These are phyloP conservation scores for Tribolium castaneum DNA, from an alignment of 1,140 invertebrate genomes.

Conservation along the genomic window DNA sequence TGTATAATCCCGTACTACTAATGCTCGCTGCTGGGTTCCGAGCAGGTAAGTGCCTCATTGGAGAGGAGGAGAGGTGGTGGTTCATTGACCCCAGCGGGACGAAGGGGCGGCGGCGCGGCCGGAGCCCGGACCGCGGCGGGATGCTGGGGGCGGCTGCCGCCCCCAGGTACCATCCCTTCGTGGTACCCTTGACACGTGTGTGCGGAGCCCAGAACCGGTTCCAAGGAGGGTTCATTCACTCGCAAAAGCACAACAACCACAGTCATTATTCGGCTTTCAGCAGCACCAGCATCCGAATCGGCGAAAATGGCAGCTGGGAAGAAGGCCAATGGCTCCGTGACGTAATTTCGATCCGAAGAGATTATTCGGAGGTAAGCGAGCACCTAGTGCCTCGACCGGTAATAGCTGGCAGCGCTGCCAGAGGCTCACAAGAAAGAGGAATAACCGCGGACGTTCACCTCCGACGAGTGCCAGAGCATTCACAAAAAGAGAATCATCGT, in stretches of 20 bases:
- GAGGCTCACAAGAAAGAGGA: constrained; percentile 54
- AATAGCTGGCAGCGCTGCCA: constrained; percentile 52
- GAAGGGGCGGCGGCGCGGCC: constrained; percentile 25
- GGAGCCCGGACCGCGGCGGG: constrained; percentile 44
- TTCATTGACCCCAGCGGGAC: constrained; percentile 57
- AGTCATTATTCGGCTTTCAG: constrained; percentile 47
- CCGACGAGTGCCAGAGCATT: constrained; percentile 51
- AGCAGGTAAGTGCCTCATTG: constrained; percentile 52
- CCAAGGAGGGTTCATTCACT: constrained; percentile 54
- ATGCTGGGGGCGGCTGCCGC: not conserved
- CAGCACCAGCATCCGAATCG: not conserved
- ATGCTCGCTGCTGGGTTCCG: constrained; percentile 52
- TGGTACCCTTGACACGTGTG: constrained; percentile 48
- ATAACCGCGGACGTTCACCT: constrained; percentile 61
- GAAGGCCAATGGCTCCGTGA: constrained; percentile 48
- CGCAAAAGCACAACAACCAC: constrained; percentile 35
- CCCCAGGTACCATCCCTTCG: not conserved
- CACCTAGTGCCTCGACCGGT: constrained; percentile 36
- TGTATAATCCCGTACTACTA: constrained; percentile 61
- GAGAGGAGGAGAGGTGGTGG: constrained; percentile 52
- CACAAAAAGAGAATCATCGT: constrained; percentile 54
- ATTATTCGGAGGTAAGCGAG: not conserved
- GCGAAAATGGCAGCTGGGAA: constrained; percentile 16
- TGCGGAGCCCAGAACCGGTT: constrained; percentile 53
- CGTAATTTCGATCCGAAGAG: constrained; percentile 37